phyloP scores from a whole-genome alignment of 2,888 invertebrate species.

The Lepidocyrtoides sp. region DNA sequence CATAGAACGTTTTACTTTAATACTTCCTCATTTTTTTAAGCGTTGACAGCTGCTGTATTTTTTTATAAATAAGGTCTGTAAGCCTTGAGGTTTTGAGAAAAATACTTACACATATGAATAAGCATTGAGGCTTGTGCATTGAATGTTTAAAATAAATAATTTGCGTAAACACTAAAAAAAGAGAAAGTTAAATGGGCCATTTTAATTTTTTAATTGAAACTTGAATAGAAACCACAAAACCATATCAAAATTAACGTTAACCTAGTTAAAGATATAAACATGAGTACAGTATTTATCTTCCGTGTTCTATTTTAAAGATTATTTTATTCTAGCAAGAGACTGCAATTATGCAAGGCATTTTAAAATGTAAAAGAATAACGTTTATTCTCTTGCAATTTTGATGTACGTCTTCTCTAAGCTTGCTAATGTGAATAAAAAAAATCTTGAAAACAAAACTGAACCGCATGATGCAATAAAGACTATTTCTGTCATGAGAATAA shows the following conservation, averaged over 20 bases:
- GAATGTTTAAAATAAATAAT: not conserved
- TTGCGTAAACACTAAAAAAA: conserved; percentile 6
- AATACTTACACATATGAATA: not conserved
- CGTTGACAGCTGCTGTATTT: no score
- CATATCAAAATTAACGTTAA: conserved; percentile 14
- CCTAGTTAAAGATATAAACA: not conserved
- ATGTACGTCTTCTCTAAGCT: no score
- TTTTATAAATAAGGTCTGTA: not conserved
- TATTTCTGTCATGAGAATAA: no score
- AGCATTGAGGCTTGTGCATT: not conserved
- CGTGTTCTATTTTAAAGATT: conserved; percentile 1
- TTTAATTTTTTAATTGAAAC: not conserved
- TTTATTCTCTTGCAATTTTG: no score
- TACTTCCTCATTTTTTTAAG: conserved; percentile 33
- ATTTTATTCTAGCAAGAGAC: not conserved
- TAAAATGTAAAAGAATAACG: not conserved
- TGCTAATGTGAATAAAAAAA: no score
- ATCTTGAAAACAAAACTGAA: no score
- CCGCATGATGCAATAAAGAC: no score
- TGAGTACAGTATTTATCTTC: not conserved
- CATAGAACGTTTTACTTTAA: not conserved
- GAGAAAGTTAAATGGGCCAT: conserved; percentile 6
- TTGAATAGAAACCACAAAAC: not conserved
- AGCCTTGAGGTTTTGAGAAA: not conserved
- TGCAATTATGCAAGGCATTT: not conserved